These are phyloP conservation scores for Ips typographus DNA, from an alignment of 1,140 invertebrate genomes.

Conservation along the genomic window DNA sequence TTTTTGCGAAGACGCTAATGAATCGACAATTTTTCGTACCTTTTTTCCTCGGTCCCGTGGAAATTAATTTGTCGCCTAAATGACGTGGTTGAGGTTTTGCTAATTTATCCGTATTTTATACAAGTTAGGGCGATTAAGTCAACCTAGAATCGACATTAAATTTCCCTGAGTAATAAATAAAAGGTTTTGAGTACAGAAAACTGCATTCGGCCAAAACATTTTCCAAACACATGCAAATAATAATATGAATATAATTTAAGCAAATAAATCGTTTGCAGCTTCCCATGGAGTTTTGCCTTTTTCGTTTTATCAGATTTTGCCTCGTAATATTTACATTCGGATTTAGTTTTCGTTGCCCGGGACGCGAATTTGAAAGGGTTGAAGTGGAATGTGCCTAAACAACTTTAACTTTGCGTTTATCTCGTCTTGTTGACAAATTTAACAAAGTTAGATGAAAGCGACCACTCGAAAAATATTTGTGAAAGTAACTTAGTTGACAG, in stretches of 20 bases:
- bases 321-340: not conserved
- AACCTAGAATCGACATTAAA: not conserved
- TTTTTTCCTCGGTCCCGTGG: not conserved
- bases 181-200: no score
- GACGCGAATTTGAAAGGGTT: not conserved
- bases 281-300: no score
- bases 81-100: conserved; percentile 4
- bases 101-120: conserved; percentile 12
- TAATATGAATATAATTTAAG: no score
- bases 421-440: conserved; percentile 2
- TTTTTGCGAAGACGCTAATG: conserved; percentile 11
- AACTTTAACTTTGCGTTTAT: conserved; percentile 1
- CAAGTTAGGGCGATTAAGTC: conserved; percentile 10
- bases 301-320: not conserved
- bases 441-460: conserved; percentile 1
- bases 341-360: not conserved
- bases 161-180: no score
- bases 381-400: not conserved
- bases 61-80: conserved; percentile 13
- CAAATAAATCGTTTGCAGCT: no score
- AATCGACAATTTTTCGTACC: conserved; percentile 11
- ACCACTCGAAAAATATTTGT: not conserved
- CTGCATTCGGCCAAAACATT: no score
- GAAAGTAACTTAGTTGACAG: no score
- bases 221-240: no score